These are phyloP conservation scores for Alaudala cheleensis DNA, from an alignment of 2,113 vertebrate genomes.

Conservation along the genomic window DNA sequence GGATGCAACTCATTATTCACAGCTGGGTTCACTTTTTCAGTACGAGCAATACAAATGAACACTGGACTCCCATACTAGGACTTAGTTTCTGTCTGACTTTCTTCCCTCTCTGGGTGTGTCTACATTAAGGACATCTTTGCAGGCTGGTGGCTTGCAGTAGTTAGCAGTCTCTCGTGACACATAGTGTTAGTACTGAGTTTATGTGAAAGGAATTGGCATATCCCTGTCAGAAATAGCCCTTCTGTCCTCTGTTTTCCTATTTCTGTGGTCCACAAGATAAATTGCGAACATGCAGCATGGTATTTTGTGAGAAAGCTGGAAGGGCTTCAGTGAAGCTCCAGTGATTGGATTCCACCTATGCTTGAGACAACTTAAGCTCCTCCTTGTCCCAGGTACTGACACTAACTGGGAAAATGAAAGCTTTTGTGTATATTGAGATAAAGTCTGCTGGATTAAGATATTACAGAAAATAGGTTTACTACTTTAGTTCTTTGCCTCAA, in stretches of 20 bases:
- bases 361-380: background rate
- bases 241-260: background rate
- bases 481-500: background rate
- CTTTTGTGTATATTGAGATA: background rate
- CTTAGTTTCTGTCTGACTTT: background rate
- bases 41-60: background rate
- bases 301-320: background rate
- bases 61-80: background rate
- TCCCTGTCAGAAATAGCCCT: background rate
- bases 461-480: background rate
- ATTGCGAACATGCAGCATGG: background rate
- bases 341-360: background rate
- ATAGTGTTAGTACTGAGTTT: background rate
- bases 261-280: background rate
- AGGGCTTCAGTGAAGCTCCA: background rate
- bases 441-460: background rate
- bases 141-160: background rate
- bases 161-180: background rate
- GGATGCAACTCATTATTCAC: constrained; percentile 4
- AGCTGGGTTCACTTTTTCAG: constrained; percentile 13
- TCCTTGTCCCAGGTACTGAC: background rate
- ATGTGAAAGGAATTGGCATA: background rate
- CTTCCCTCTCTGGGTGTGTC: background rate
- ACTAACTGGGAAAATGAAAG: background rate
- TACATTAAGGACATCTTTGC: background rate